Base-by-base conservation (phyloP, 2,113 vertebrate genomes). In the Chrysemys picta region DNA sequence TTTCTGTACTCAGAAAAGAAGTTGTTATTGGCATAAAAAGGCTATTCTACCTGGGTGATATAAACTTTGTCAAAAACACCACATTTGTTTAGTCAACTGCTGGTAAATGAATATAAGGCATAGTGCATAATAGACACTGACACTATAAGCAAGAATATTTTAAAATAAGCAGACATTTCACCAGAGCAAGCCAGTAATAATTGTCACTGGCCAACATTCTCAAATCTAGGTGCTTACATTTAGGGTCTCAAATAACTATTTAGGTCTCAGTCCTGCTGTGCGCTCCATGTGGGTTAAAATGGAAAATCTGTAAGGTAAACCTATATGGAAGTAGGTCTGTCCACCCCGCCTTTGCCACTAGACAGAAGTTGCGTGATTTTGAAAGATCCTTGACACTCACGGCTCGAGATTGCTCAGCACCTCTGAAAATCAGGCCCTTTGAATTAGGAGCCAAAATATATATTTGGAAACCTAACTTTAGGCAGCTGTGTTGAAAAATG, bases 121-220 rank as follows among this genome's bases (percentile, higher is more conserved):
- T 80, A 62, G 2, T 13, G 42, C n/a, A 31, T 85, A 53, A 86
- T 57, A 84, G 80, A 82, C 57, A 57, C 38, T 94, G 87, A 81
- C 83, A 84, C 47, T 19, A 45, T 85, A 88, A 94, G 89, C 31
- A 78, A 82, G 78, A 89, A 65, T 83, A 94, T 94, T 93, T 93
- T 91, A 95, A 88, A 81, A 94, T 95, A 95, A 88, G 75, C 87
- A 93, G 87, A 89, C 22, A 16, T 86, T 93, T 94, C 84, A 85
- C 90, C 65, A 22, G 22, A 38, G n/a, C 35, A 38, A 10, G 65
- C n/a, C 65, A 72, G 65, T 72, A 19, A 72, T 4, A 72, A 38
- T 38, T 38, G 19, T 38, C 65, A 69, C 35, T 38, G 35, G 65
- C 65, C 65, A 69, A 69, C 65, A 69, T 69, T 72, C n/a, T 38